These are phyloP conservation scores for Pristionchus exspectatus DNA, from an alignment of 2,888 invertebrate genomes.

Conservation along the genomic window DNA sequence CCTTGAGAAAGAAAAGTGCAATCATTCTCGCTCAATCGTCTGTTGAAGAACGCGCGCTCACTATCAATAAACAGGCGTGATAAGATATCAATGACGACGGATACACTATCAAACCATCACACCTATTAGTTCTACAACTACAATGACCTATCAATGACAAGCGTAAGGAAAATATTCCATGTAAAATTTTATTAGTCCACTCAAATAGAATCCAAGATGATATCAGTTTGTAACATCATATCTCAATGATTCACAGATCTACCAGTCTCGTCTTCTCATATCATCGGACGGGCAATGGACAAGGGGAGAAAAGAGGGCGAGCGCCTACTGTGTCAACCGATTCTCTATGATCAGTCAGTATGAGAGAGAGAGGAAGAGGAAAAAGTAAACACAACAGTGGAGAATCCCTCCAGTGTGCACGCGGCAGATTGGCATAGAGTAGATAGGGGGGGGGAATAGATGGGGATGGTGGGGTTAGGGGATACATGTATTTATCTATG, in stretches of 20 bases:
- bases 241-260: not conserved
- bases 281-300: not conserved
- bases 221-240: not conserved
- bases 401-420: conserved; percentile 13
- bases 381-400: conserved; percentile 10
- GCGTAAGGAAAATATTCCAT: not conserved
- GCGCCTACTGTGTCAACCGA: conserved; percentile 17
- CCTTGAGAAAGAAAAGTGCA: not conserved
- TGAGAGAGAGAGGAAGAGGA: not conserved
- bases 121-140: not conserved
- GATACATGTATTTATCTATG: not conserved
- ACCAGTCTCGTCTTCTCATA: not conserved
- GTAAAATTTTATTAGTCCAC: not conserved
- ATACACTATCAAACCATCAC: not conserved
- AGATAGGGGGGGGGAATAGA: not conserved
- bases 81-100: conserved; percentile 1
- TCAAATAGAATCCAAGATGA: not conserved
- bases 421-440: conserved; percentile 9
- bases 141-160: not conserved
- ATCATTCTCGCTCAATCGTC: not conserved
- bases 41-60: not conserved
- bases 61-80: not conserved
- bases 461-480: not conserved
- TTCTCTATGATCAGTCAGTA: not conserved
- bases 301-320: not conserved